phyloP scores from a whole-genome alignment of 2,888 invertebrate genomes.

The Campoletis raptor region DNA sequence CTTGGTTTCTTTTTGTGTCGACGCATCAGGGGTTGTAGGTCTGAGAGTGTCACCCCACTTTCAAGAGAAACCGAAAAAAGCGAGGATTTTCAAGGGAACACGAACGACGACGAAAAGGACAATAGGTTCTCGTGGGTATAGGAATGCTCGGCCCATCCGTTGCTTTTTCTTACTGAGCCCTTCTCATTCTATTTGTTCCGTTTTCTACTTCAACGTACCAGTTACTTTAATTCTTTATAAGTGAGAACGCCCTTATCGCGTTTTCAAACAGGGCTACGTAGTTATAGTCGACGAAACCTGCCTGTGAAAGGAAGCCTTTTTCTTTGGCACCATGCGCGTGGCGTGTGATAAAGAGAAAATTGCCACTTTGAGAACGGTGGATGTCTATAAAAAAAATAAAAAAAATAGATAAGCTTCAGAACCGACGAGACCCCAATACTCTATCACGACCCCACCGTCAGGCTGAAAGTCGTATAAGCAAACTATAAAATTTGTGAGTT shows the following conservation, averaged over 20 bases:
- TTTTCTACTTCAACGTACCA: constrained; percentile 70
- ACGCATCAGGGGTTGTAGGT: constrained; percentile 32
- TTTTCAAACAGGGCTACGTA: constrained; percentile 54
- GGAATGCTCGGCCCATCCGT: constrained; percentile 64
- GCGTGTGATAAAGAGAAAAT: constrained; percentile 66
- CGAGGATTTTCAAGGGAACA: constrained; percentile 42
- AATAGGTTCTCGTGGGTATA: constrained; percentile 66
- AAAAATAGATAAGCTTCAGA: constrained; percentile 61
- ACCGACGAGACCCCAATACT: constrained; percentile 39
- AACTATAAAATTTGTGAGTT: constrained; percentile 55
- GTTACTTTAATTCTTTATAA: constrained; percentile 78
- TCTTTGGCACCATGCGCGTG: constrained; percentile 45
- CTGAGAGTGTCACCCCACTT: constrained; percentile 53
- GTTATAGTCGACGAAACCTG: constrained; percentile 6
- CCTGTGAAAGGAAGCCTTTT: constrained; percentile 57
- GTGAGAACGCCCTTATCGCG: constrained; percentile 76
- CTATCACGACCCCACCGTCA: constrained; percentile 34
- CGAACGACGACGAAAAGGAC: constrained; percentile 48
- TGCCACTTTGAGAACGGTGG: constrained; percentile 61
- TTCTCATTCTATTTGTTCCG: constrained; percentile 54
- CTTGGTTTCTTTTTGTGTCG: constrained; percentile 45
- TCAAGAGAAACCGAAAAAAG: constrained; percentile 52
- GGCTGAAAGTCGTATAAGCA: constrained; percentile 36
- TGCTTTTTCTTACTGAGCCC: constrained; percentile 45
- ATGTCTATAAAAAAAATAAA: constrained; percentile 65